Evolutionary conservation across 2,888 invertebrate species (phyloP).

Genomic region (Caenorhabditis sulstoni): DNA sequence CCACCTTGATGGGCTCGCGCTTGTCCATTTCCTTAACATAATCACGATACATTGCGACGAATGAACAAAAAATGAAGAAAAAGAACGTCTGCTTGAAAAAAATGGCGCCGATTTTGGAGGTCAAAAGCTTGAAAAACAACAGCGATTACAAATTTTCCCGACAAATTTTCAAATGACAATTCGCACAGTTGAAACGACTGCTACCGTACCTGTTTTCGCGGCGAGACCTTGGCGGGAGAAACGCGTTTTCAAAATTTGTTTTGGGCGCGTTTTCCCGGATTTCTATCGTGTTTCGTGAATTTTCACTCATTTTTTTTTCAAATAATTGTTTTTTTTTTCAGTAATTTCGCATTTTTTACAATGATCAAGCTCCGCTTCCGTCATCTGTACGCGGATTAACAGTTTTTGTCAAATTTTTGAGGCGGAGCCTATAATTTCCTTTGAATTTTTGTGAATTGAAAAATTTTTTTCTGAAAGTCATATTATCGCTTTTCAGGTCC

Average conservation of each 20-base stretch:
- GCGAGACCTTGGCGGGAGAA: slow-evolving; percentile 40
- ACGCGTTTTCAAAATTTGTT: slow-evolving; percentile 6
- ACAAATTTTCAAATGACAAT: slow-evolving; percentile 46
- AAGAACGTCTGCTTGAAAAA: slow-evolving; percentile 1
- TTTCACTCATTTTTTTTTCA: no score
- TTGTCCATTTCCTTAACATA: slow-evolving; percentile 44
- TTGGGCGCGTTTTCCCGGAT: slow-evolving; percentile 20
- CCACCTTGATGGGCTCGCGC: slow-evolving; percentile 69
- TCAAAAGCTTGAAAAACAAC: neutral
- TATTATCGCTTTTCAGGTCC: slow-evolving; percentile 5
- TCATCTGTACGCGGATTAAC: no score
- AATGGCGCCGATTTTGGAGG: neutral
- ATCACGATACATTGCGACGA: neutral
- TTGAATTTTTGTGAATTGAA: no score
- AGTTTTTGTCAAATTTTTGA: no score
- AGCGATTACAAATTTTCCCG: neutral
- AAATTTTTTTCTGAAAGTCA: neutral
- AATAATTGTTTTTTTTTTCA: no score
- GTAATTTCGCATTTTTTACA: no score
- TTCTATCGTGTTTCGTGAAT: slow-evolving; percentile 1
- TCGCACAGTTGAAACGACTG: slow-evolving; percentile 48
- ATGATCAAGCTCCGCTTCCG: no score
- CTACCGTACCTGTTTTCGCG: slow-evolving; percentile 34
- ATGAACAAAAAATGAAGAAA: neutral
- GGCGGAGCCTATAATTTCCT: no score